Base-by-base conservation (phyloP, 2,113 vertebrate species). In the Callopanchax toddi region DNA sequence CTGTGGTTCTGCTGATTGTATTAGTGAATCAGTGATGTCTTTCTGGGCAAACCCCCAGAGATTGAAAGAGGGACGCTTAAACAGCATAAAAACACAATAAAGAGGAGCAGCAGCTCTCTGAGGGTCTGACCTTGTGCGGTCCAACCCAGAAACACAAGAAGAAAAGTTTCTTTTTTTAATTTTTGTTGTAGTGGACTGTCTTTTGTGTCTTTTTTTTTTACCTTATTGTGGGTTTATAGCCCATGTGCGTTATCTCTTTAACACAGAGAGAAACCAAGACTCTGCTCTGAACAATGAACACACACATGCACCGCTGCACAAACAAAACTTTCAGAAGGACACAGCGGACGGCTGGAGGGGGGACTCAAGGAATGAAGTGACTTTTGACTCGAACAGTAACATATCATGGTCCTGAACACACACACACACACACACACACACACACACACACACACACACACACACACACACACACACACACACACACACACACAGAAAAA, bases 1-100 rank as follows among this genome's bases (percentile, higher is more conserved):
- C 85, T 89, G 85, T 82, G 87, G 83, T 86, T 79, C 78, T 67
- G 70, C 78, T 90, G 86, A 90, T 89, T 86, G 75, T 80, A 83
- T 88, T 89, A 88, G 65, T 72, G 70, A 76, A 44, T 65, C 75
- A 62, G 69, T 61, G 72, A 82, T 81, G 79, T 79, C 83, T 84
- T 79, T 81, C 81, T 81, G 81, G 85, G 79, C 83, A 56, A 87
- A 87, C 78, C 84, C 82, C 86, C 74, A 57, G 79, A 86, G 84
- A 83, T 49, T 42, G 63, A 60, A n/a, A 60, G 51, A 64, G 64
- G 81, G 68, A 74, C 21, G 18, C 68, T 78, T 44, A 34, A 45
- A 49, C 39, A 65, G 60, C 54, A 60, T 42, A 52, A 84, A 86
- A 85, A 84, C 78, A 79, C 75, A 81, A 77, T 69, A 77, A 79